Evolutionary conservation across 2,797 vertebrate genomes (phyloP), one percentile per base, ranked within the genome.

Genomic region (Uromys caudimaculatus): DNA sequence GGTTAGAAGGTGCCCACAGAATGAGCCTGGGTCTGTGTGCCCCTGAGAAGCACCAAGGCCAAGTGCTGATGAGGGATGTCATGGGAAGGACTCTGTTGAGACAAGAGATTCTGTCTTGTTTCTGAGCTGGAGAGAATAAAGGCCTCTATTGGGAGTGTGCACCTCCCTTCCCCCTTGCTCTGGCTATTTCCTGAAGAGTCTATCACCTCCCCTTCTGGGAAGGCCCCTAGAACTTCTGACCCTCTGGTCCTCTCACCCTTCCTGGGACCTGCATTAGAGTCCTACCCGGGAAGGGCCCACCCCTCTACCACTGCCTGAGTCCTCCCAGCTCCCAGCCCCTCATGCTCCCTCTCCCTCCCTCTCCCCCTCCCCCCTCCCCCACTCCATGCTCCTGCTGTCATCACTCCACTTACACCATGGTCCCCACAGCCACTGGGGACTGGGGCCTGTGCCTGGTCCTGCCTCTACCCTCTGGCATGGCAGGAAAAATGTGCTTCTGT

Each of bases 401-500:
- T 62, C 60, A 60, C 82, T 83, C 67, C 1, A 47, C 44, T 71
- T 21, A 50, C 19, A 35, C 62, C 62, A 10, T 0, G 13, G 92
- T 38, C 64, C n/a, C 71, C 75, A 67, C 38, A 23, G 67, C 13
- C 29, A 0, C 90, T 19, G 44, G 16, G 77, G 88, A 71, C 90
- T 71, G 24, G 12, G 77, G 81, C 2, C 24, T 62, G 29, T 73
- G 76, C 93, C 95, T 82, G 62, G 35, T 77, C 32, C 92, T 92
- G 88, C 44, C 52, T 79, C n/a, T 24, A 24, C 58, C 79, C 87
- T 0, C 90, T 78, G 47, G 69, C 92, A 93, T 10, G 8, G 69
- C 29, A 13, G 98, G 98, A 98, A 50, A 95, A 97, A 98, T 98
- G 98, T 97, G 98, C 73, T 97, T 97, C 98, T 98, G 83, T 50